Evolutionary conservation across 2,888 invertebrate genomes (phyloP).

Genomic region (Sphaeridia pumilis): DNA sequence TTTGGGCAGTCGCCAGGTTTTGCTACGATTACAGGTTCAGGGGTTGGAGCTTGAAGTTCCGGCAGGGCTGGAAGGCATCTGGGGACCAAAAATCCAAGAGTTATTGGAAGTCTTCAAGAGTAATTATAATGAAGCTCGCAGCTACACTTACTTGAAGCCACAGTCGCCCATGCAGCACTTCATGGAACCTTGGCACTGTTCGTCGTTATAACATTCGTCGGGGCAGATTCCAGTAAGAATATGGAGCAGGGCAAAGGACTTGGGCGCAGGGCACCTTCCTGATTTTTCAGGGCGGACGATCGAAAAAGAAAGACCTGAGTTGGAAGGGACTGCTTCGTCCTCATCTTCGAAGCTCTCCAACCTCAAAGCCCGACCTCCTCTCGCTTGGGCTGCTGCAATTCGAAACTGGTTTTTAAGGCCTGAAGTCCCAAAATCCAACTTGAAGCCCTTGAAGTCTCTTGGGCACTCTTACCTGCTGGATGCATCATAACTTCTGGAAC

Average conservation of each 20-base stretch:
- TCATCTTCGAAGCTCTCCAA: conserved; percentile 9
- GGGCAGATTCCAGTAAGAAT: conserved; percentile 33
- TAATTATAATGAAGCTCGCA: background rate
- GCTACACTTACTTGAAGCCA: conserved; percentile 32
- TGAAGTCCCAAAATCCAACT: background rate
- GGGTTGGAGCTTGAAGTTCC: background rate
- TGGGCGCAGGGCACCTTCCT: conserved; percentile 34
- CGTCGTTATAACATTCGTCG: conserved; percentile 35
- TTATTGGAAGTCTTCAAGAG: background rate
- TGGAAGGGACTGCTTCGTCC: conserved; percentile 14
- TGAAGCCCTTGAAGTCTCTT: background rate
- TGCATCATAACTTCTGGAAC: background rate
- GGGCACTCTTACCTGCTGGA: background rate
- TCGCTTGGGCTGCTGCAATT: background rate
- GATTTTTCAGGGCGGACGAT: conserved; percentile 31
- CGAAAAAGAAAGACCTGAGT: conserved; percentile 25
- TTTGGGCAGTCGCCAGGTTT: conserved; percentile 28
- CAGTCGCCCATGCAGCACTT: conserved; percentile 37
- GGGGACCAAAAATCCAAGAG: background rate
- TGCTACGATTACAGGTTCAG: conserved; percentile 12
- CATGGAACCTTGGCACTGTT: conserved; percentile 32
- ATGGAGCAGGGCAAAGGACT: conserved; percentile 31
- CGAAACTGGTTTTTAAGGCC: too few species aligned
- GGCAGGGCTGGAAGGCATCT: conserved; percentile 11
- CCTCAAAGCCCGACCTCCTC: conserved; percentile 6